Evolutionary conservation across 2,113 vertebrate genomes (phyloP).

Genomic region (Ceuthmochares aereus): DNA sequence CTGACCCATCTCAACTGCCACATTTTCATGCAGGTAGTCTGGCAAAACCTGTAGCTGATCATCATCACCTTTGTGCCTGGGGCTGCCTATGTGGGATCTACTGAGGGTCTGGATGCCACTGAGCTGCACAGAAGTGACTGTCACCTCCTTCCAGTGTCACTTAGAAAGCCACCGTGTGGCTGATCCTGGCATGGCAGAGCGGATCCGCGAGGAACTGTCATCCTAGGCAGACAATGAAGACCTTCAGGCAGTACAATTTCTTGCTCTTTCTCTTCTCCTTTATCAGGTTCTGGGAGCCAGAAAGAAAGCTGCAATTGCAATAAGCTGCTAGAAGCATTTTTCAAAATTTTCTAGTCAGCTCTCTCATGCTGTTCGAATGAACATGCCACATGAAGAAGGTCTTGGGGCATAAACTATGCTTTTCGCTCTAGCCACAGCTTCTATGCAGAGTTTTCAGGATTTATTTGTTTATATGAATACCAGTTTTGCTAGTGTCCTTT

Average conservation of each 20-base stretch:
- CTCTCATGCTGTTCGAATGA: not conserved
- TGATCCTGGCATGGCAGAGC: not conserved
- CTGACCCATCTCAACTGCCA: not conserved
- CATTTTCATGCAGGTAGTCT: not conserved
- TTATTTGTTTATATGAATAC: slow-evolving; percentile 44
- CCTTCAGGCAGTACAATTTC: not conserved
- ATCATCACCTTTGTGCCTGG: not conserved
- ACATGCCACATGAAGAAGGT: not conserved
- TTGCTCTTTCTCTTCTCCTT: not conserved
- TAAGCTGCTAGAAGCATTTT: not conserved
- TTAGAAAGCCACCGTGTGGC: not conserved
- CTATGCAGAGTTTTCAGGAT: not conserved
- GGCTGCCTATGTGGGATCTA: not conserved
- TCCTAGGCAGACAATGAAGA: not conserved
- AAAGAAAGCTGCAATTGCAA: not conserved
- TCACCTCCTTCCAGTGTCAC: not conserved
- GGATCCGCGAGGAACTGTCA: not conserved
- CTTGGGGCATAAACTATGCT: not conserved
- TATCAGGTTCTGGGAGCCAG: not conserved
- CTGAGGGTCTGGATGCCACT: not conserved
- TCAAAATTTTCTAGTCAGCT: not conserved
- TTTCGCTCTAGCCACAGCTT: slow-evolving; percentile 1
- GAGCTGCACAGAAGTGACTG: not conserved
- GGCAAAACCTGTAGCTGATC: not conserved
- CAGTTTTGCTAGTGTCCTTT: slow-evolving; percentile 31